These are phyloP conservation scores for Cantharis flavilabris DNA, from an alignment of 2,888 invertebrate species.

Conservation along the genomic window DNA sequence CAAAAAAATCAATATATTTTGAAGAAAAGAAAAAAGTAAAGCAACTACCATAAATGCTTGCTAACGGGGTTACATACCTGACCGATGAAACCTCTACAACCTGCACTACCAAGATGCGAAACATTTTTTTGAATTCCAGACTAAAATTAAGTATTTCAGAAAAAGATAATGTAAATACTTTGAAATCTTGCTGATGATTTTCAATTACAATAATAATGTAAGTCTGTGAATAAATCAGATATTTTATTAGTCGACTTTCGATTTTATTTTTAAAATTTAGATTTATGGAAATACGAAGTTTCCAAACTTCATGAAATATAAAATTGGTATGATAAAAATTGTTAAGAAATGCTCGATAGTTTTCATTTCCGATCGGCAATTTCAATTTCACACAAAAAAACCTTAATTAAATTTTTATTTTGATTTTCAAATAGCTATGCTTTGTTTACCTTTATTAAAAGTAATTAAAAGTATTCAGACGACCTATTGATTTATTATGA, in stretches of 20 bases:
- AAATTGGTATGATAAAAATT: background rate
- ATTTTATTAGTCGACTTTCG: background rate
- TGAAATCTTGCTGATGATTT: background rate
- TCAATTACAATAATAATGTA: background rate
- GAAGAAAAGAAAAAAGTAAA: too few relatives aligned
- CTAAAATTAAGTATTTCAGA: too few relatives aligned
- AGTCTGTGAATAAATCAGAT: too few relatives aligned
- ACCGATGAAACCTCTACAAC: background rate
- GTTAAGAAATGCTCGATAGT: background rate
- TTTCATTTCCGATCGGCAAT: background rate
- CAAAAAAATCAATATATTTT: too few relatives aligned
- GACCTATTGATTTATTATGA: conserved; percentile 1
- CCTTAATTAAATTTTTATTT: background rate
- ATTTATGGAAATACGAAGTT: background rate
- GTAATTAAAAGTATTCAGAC: background rate
- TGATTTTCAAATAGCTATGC: background rate
- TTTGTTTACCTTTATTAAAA: background rate
- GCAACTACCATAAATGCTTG: too few relatives aligned
- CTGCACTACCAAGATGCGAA: background rate
- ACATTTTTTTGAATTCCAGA: background rate
- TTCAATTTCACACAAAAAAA: background rate
- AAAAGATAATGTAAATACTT: too few relatives aligned
- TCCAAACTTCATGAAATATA: background rate
- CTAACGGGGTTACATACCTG: too few relatives aligned
- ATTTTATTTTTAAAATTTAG: background rate